phyloP scores from a whole-genome alignment of 2,797 vertebrate genomes.

The Balearica regulorum region DNA sequence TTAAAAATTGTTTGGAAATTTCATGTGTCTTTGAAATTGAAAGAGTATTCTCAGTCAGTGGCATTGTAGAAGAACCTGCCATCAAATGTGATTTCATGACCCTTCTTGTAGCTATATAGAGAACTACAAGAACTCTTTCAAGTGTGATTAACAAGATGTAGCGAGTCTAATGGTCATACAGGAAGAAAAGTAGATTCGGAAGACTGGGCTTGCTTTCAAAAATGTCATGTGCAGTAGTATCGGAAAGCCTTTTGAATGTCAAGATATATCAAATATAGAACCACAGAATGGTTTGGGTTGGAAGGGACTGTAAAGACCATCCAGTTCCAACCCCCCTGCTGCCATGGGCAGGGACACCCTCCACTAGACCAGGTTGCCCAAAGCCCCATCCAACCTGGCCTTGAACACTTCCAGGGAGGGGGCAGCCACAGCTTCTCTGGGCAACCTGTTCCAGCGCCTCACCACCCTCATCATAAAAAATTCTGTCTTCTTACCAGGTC shows the following conservation, averaged over 20 bases:
- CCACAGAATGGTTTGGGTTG: neutral
- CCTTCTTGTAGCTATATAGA: neutral
- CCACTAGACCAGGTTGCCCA: neutral
- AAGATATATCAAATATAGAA: neutral
- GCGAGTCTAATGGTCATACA: neutral
- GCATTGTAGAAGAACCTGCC: neutral
- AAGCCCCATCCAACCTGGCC: neutral
- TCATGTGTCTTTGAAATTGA: neutral
- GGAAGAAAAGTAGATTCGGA: neutral
- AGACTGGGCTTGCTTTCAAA: neutral
- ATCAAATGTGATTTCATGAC: neutral
- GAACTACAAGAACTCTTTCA: neutral
- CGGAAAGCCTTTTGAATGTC: neutral
- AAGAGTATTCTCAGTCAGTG: neutral
- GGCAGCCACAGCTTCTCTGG: neutral
- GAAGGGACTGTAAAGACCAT: neutral
- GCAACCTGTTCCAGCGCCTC: neutral
- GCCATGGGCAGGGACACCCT: neutral
- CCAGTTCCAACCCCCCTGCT: neutral
- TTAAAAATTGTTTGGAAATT: neutral
- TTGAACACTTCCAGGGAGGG: neutral
- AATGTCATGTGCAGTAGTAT: neutral
- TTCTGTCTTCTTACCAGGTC: neutral
- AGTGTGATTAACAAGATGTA: neutral
- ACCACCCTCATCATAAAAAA: neutral